Evolutionary conservation across 2,888 invertebrate species (phyloP), one percentile per base, ranked within the genome.

Genomic region (Polydrusus pterygomalis): DNA sequence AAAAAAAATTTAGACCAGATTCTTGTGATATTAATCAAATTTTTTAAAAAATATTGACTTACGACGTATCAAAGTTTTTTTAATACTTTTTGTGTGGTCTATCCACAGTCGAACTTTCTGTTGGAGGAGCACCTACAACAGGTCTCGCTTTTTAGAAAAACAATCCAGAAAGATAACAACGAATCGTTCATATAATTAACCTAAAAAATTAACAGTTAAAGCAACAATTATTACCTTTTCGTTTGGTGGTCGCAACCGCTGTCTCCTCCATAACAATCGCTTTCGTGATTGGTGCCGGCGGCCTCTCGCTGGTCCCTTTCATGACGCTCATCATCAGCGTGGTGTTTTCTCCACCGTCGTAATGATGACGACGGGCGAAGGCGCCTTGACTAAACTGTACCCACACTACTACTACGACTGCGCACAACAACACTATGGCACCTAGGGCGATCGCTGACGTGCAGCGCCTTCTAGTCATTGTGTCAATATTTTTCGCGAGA

Each of bases 391-490:
- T 82, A 71, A 86, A 84, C 79, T 85, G 84, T 79, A 86, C 84
- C 87, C 87, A 87, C 73, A 87, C 84, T n/a, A 86, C 80, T 34
- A 83, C 82, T 47, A 87, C 83, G 15, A 86, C 80, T 18, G 84
- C 82, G 69, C 84, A 80, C 74, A 87, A 78, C 15, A 84, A 78
- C 49, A 84, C 80, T 64, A 87, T 86, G 58, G 84, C 84, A 34
- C 82, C 75, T 30, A 82, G 81, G 8, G 85, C 82, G 64, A 86
- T 75, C 43, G 83, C 81, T 49, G 84, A 82, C 63, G 79, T 80
- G 70, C 79, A 80, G 38, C 77, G 77, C 64, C 72, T 64, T 60
- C 58, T 70, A 15, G 72, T 51, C 78, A 77, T 78, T 64, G 47
- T 62, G 34, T 25, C 56, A 30, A 34, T 49, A 47, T 47, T 64